These are phyloP conservation scores for Anser brachyrhynchus DNA, from an alignment of 2,113 vertebrate genomes.

Conservation along the genomic window DNA sequence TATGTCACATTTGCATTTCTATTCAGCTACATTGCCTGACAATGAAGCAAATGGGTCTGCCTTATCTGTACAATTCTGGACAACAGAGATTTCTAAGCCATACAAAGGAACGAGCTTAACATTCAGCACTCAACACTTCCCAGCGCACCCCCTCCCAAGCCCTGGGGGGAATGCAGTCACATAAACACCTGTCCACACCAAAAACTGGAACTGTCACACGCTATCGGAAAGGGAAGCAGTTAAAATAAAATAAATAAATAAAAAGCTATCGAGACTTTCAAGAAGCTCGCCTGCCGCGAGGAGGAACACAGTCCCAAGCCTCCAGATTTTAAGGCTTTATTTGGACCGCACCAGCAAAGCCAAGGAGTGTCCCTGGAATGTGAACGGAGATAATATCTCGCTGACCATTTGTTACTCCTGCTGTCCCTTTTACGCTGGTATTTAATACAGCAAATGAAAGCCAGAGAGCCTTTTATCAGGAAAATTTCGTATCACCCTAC, in stretches of 20 bases:
- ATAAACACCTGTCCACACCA: conserved; percentile 53
- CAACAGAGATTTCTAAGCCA: conserved; percentile 73
- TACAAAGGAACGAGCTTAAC: conserved; percentile 73
- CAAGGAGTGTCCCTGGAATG: conserved; percentile 51
- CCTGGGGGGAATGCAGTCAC: conserved; percentile 20
- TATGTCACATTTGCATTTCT: conserved; percentile 81
- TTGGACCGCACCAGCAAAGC: not conserved
- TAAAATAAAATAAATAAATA: not conserved
- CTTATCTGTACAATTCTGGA: conserved; percentile 79
- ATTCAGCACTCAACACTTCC: conserved; percentile 64
- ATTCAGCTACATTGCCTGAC: conserved; percentile 76
- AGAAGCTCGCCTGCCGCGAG: not conserved
- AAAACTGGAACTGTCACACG: not conserved
- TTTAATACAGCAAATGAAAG: conserved; percentile 51
- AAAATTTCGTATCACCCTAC: conserved; percentile 55
- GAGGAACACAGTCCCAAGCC: not conserved
- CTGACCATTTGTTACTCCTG: not conserved
- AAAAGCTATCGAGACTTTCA: not conserved
- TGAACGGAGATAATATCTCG: conserved; percentile 21
- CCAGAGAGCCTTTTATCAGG: conserved; percentile 39
- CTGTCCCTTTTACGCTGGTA: not conserved
- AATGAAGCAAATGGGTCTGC: conserved; percentile 72
- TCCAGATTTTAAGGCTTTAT: conserved; percentile 40
- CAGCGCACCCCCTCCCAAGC: not conserved
- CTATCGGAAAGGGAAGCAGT: not conserved